phyloP scores from a whole-genome alignment of 2,888 invertebrate genomes.

The Tethea ocularis region DNA sequence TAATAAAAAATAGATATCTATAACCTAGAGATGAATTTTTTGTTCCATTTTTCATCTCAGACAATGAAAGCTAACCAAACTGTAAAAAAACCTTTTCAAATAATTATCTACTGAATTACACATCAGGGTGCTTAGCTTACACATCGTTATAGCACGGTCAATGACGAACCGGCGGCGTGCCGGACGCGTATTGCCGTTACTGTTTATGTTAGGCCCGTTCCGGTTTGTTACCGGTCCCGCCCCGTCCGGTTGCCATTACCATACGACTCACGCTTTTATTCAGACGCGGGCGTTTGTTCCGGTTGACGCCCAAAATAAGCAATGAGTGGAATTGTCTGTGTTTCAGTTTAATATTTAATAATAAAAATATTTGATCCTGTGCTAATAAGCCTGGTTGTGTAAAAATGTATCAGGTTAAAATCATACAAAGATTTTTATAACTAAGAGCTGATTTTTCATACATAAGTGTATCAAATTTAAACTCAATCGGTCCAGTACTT shows the following conservation, averaged over 20 bases:
- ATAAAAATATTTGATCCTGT: slow-evolving; percentile 6
- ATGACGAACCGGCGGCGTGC: slow-evolving; percentile 33
- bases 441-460: too few relatives aligned
- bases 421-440: too few relatives aligned
- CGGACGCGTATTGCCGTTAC: slow-evolving; percentile 39
- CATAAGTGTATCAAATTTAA: too few relatives aligned
- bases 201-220: slow-evolving; percentile 46
- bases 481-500: too few relatives aligned
- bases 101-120: slow-evolving; percentile 18
- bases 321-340: slow-evolving; percentile 29
- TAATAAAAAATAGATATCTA: too few relatives aligned
- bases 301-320: slow-evolving; percentile 41
- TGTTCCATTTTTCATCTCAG: background rate
- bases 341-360: slow-evolving; percentile 26
- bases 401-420: too few relatives aligned
- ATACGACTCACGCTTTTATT: slow-evolving; percentile 35
- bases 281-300: slow-evolving; percentile 39
- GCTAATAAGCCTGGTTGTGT: background rate
- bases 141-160: slow-evolving; percentile 37
- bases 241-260: slow-evolving; percentile 49
- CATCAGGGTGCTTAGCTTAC: slow-evolving; percentile 32
- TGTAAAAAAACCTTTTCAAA: background rate
- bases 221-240: slow-evolving; percentile 25
- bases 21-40: background rate
- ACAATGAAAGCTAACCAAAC: background rate